Conservation (phyloP, 2,113 vertebrate genomes). For the human (Homo sapiens) region GRCh38 chr2:122281501-122282000, state of each 20-base stretch:
- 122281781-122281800: neutral
- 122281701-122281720: neutral
- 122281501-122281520: neutral
- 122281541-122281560: neutral
- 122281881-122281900: neutral
- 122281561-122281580: neutral
- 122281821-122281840: neutral
- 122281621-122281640: neutral
- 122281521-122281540: neutral
- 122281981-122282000: neutral
- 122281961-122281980: neutral
- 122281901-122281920: too few relatives aligned
- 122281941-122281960: neutral
- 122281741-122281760: neutral
- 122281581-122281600: neutral
- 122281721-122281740: neutral
- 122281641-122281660: neutral
- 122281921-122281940: neutral
- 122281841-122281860: neutral
- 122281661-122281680: neutral
- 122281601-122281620: neutral
- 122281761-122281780: neutral
- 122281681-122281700: neutral
- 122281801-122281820: neutral
- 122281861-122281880: accelerated